Evolutionary conservation across 2,888 invertebrate species (phyloP).

Genomic region (Archips xylosteana): DNA sequence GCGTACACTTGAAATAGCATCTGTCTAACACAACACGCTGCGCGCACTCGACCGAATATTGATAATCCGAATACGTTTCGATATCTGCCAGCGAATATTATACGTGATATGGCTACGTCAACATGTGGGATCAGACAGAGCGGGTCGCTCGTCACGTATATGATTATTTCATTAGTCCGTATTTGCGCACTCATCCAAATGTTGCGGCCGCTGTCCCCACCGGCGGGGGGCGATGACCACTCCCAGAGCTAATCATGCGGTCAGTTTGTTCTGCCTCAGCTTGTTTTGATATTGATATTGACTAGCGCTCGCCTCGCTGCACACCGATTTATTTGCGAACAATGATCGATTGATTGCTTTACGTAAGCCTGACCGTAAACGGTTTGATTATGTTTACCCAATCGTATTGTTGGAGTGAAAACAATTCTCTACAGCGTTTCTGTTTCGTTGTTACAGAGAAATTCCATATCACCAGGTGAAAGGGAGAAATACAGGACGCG

Average conservation of each 20-base stretch:
- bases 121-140: constrained; percentile 73
- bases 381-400: constrained; percentile 82
- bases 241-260: constrained; percentile 85
- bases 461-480: constrained; percentile 94
- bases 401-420: constrained; percentile 60
- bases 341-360: constrained; percentile 84
- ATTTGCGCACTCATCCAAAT: constrained; percentile 83
- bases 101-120: constrained; percentile 60
- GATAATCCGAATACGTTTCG: constrained; percentile 61
- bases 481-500: constrained; percentile 93
- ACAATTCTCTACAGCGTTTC: constrained; percentile 50
- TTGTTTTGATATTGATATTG: constrained; percentile 86
- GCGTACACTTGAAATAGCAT: constrained; percentile 66
- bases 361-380: constrained; percentile 78
- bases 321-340: constrained; percentile 84
- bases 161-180: constrained; percentile 85
- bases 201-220: constrained; percentile 61
- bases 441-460: constrained; percentile 87
- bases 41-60: constrained; percentile 68
- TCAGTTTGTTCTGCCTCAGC: constrained; percentile 85
- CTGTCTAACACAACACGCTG: constrained; percentile 63
- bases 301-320: constrained; percentile 81
- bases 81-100: constrained; percentile 47
- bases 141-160: constrained; percentile 80
- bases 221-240: constrained; percentile 76